These are phyloP conservation scores for Typhlomys cinereus DNA, from an alignment of 2,113 vertebrate species.

Conservation along the genomic window DNA sequence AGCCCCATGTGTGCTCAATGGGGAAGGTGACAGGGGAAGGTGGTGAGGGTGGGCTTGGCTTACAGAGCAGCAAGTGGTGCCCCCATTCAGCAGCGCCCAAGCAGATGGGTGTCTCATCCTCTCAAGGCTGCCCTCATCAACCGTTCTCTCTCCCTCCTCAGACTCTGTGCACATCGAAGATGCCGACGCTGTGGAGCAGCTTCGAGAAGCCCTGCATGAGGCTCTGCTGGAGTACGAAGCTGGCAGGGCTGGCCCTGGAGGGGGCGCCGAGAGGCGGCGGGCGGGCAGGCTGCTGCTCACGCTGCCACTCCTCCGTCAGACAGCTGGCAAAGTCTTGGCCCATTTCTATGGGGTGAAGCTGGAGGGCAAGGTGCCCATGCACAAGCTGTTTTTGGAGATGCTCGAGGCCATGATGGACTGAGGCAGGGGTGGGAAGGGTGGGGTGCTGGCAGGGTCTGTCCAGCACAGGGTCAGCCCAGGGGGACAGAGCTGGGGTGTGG, in stretches of 20 bases:
- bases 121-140: accelerated
- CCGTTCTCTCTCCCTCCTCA: slow-evolving; percentile 51
- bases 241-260: slow-evolving; percentile 82
- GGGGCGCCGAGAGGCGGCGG: slow-evolving; percentile 88
- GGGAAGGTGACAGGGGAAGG: not conserved
- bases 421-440: slow-evolving; percentile 59
- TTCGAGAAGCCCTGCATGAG: slow-evolving; percentile 94
- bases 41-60: not conserved
- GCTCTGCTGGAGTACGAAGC: slow-evolving; percentile 92
- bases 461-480: slow-evolving; percentile 42
- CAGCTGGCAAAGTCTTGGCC: slow-evolving; percentile 92
- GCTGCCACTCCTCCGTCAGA: slow-evolving; percentile 93
- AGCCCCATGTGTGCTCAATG: not conserved
- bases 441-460: slow-evolving; percentile 58
- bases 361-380: slow-evolving; percentile 94
- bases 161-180: slow-evolving; percentile 96
- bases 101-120: not conserved
- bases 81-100: not conserved
- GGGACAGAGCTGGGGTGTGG: slow-evolving; percentile 53
- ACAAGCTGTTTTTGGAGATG: slow-evolving; percentile 97
- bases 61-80: not conserved
- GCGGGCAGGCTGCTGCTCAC: slow-evolving; percentile 93
- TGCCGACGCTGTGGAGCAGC: slow-evolving; percentile 93
- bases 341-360: slow-evolving; percentile 95
- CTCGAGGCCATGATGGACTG: slow-evolving; percentile 97